Evolutionary conservation across 2,113 vertebrate species (phyloP).

Genomic region (Pangasianodon gigas): DNA sequence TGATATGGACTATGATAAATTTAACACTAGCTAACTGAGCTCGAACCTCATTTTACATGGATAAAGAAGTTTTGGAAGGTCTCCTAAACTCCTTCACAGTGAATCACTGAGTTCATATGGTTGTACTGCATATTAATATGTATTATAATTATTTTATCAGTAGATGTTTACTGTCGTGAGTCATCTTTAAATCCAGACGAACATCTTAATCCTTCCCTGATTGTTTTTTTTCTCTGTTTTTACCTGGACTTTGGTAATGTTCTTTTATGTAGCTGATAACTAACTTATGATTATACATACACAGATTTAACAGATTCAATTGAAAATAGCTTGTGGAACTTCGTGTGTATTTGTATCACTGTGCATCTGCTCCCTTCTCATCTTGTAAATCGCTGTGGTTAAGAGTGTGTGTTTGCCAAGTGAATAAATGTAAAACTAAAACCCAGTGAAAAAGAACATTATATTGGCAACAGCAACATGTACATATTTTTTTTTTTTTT

Average conservation of each 20-base stretch:
- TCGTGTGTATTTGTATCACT: neutral
- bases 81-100: neutral
- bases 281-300: neutral
- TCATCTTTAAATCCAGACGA: neutral
- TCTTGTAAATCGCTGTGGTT: neutral
- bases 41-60: neutral
- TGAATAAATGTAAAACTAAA: constrained; percentile 1
- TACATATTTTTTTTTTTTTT: constrained; percentile 16
- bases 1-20: neutral
- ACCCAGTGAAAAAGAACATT: constrained; percentile 18
- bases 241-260: neutral
- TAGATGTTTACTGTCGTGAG: neutral
- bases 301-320: neutral
- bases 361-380: constrained; percentile 13
- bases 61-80: neutral
- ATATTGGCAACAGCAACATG: constrained; percentile 16
- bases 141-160: neutral
- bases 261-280: neutral
- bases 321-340: neutral
- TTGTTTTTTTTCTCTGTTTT: neutral
- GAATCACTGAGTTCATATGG: too few relatives aligned
- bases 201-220: neutral
- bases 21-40: neutral
- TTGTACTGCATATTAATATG: too few relatives aligned
- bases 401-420: neutral